These are phyloP conservation scores for Holacanthus passer DNA, from an alignment of 2,113 vertebrate genomes.

Conservation along the genomic window DNA sequence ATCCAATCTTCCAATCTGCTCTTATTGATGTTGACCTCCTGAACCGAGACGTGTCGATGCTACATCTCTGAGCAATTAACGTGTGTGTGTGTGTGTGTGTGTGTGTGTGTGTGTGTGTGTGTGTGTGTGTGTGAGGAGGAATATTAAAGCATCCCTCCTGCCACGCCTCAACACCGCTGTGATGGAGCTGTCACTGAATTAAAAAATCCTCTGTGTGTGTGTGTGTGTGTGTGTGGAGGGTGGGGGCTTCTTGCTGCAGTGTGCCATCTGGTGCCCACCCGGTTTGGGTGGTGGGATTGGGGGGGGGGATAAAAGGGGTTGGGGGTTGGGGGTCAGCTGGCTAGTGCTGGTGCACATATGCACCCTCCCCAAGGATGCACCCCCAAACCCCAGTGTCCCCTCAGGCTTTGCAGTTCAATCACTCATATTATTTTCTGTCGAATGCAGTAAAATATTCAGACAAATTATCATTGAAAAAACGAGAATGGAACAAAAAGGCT, in stretches of 20 bases:
- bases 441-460: neutral
- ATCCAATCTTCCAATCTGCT: constrained; percentile 81
- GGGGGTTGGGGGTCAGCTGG: constrained; percentile 24
- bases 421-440: constrained; percentile 49
- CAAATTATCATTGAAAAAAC: neutral
- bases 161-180: constrained; percentile 66
- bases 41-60: constrained; percentile 66
- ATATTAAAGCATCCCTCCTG: constrained; percentile 56
- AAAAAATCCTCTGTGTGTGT: constrained; percentile 57
- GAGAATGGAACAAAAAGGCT: neutral
- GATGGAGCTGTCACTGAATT: constrained; percentile 79
- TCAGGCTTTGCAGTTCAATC: constrained; percentile 15
- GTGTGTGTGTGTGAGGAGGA: constrained; percentile 23
- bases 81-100: constrained; percentile 44
- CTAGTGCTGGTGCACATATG: constrained; percentile 24
- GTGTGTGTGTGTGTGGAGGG: constrained; percentile 1
- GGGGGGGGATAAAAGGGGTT: constrained; percentile 23
- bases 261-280: constrained; percentile 76
- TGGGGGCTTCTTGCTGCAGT: constrained; percentile 42
- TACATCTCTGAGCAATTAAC: constrained; percentile 75
- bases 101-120: constrained; percentile 33
- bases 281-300: constrained; percentile 46
- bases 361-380: constrained; percentile 3
- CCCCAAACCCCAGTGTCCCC: neutral
- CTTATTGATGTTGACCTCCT: constrained; percentile 80